These are phyloP conservation scores for Phrynosoma blainvillii DNA, from an alignment of 2,113 vertebrate genomes.

Conservation along the genomic window DNA sequence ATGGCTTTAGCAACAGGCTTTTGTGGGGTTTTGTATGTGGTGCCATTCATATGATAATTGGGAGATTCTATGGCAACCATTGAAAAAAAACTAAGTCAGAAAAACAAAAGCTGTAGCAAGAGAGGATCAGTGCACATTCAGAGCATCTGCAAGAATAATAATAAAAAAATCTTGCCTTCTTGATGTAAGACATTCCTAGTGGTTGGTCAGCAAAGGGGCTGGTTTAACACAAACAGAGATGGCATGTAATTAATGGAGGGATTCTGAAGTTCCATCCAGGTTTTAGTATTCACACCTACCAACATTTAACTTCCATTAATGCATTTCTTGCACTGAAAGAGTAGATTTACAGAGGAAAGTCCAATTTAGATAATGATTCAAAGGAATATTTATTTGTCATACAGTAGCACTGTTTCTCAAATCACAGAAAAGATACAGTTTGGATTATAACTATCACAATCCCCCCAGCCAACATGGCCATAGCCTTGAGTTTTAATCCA, in stretches of 20 bases:
- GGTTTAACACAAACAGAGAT: conserved; percentile 60
- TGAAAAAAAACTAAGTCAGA: conserved; percentile 69
- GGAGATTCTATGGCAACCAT: conserved; percentile 83
- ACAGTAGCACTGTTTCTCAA: background rate
- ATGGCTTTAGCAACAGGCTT: conserved; percentile 79
- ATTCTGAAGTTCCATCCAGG: conserved; percentile 27
- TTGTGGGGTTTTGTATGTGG: conserved; percentile 32
- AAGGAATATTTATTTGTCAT: background rate
- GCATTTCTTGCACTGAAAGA: background rate
- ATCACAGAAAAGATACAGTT: too few species aligned
- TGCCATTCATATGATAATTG: conserved; percentile 86
- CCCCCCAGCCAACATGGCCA: too few species aligned
- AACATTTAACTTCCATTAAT: background rate
- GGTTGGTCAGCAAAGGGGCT: conserved; percentile 59
- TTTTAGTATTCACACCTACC: background rate
- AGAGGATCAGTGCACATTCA: conserved; percentile 74
- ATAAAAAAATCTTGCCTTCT: conserved; percentile 51
- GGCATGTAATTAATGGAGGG: conserved; percentile 53
- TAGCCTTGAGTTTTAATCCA: too few species aligned
- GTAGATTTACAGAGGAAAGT: background rate
- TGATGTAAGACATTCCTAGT: conserved; percentile 77
- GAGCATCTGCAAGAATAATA: conserved; percentile 64
- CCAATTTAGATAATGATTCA: background rate
- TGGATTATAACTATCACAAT: too few species aligned
- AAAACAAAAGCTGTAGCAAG: conserved; percentile 80